A percentile compares a stretch with the other conserved stretches of the same genome.
Conservation (phyloP, 2,797 vertebrate genomes). For the Morus bassanus region DNA sequence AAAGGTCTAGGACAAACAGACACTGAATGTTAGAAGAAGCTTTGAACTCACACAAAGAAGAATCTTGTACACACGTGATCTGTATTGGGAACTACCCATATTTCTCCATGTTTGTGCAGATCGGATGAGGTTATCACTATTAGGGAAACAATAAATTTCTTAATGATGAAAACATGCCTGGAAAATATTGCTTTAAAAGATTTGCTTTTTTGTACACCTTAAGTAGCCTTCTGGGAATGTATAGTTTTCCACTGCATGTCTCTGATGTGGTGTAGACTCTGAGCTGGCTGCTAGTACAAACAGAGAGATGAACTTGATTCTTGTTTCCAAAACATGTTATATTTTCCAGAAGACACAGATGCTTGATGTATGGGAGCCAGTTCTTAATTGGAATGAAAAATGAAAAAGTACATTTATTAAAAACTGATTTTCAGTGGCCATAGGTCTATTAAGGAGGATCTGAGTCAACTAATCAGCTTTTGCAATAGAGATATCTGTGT, state of each 20-base stretch:
- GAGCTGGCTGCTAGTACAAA: background rate
- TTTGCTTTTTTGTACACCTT: background rate
- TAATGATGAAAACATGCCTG: background rate
- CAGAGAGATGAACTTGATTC: background rate
- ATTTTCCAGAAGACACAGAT: background rate
- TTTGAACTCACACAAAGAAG: conserved; percentile 90
- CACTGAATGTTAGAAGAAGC: background rate
- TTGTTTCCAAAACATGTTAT: background rate
- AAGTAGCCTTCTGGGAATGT: background rate
- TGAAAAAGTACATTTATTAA: background rate
- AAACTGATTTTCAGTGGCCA: background rate
- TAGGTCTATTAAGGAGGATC: background rate
- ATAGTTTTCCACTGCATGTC: background rate
- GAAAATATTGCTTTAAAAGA: background rate
- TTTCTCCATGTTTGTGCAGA: conserved; percentile 92
- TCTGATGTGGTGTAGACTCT: background rate
- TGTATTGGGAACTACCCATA: conserved; percentile 91
- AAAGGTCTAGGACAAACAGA: background rate
- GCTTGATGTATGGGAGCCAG: background rate
- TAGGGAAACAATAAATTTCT: conserved; percentile 4
- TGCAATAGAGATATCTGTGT: background rate
- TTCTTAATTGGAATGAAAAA: background rate
- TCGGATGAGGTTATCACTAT: conserved; percentile 89
- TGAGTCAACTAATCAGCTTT: background rate
- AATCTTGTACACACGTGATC: conserved; percentile 92